Evolutionary conservation across 2,797 vertebrate genomes (phyloP), one percentile per base, ranked within the genome.

Genomic region (Falco peregrinus): DNA sequence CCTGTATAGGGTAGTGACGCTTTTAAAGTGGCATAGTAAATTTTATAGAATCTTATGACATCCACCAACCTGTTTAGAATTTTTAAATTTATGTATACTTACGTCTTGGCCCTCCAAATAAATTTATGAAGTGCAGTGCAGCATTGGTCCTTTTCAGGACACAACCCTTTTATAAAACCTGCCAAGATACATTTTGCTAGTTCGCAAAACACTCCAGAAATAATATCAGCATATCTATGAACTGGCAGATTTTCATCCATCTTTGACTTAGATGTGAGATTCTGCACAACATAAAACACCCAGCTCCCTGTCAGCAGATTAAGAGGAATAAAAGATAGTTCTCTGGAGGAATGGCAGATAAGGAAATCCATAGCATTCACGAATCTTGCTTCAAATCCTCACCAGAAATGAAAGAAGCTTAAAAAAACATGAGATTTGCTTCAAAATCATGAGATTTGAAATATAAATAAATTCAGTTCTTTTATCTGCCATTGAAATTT

Each of bases 401-500:
- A 71, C n/a, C 50, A 54, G 35, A 53, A 94, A 84, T 28, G 26
- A 85, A 53, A 87, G 1, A 53, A 9, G 1, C 13, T 43, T 35
- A 1, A 39, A 85, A 81, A 68, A 93, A 54, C 5, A 91, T 6
- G 16, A 92, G 17, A 63, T 35, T 39, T 19, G 25, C 61, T 93
- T 94, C 41, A 50, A 91, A 94, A 91, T 67, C 1, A 24, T n/a
- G 28, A 84, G 31, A 70, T 70, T 50, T 86, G 35, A 84, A 76
- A 70, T 63, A 81, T 1, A 8, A 92, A 86, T 84, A 87, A 71
- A 84, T 89, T 73, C 51, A 17, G 28, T 80, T 73, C 84, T 95
- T 92, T 92, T 94, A 85, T 96, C 82, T 96, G 96, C 87, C 47
- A 0, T 96, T 94, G 91, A 97, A 92, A 94, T 97, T 92, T 91